These are phyloP conservation scores for Monomorium pharaonis DNA, from an alignment of 1,140 invertebrate genomes.

Conservation along the genomic window DNA sequence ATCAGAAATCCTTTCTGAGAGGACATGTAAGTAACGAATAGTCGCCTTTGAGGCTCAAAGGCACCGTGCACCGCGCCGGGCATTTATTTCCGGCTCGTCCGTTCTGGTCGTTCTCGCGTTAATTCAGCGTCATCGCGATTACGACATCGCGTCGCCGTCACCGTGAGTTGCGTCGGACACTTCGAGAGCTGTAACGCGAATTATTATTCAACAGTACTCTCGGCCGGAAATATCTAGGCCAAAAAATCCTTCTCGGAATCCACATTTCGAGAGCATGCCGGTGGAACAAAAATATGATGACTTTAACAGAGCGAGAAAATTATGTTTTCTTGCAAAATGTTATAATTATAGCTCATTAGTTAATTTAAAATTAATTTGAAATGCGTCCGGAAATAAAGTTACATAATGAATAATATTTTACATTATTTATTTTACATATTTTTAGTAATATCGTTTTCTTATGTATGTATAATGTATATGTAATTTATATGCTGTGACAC, in stretches of 20 bases:
- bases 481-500: too few relatives aligned
- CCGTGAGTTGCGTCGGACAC: not conserved
- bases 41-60: too few relatives aligned
- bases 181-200: slow-evolving; percentile 15
- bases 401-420: not conserved
- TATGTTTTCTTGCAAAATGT: not conserved
- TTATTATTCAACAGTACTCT: not conserved
- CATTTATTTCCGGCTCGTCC: slow-evolving; percentile 69
- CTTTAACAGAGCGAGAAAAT: not conserved
- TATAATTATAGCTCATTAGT: not conserved
- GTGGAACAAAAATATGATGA: not conserved
- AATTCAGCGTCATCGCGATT: slow-evolving; percentile 36
- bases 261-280: too few relatives aligned
- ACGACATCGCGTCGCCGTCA: not conserved
- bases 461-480: too few relatives aligned
- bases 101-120: slow-evolving; percentile 55
- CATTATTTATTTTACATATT: too few relatives aligned
- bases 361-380: too few relatives aligned
- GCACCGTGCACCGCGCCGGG: slow-evolving; percentile 45
- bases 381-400: not conserved
- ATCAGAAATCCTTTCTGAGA: too few relatives aligned
- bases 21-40: too few relatives aligned
- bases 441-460: too few relatives aligned
- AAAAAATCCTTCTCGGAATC: not conserved
- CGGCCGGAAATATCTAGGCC: not conserved